Evolutionary conservation across 2,113 vertebrate genomes (phyloP), one percentile per base, ranked within the genome.

Genomic region (Deroptyus accipitrinus): DNA sequence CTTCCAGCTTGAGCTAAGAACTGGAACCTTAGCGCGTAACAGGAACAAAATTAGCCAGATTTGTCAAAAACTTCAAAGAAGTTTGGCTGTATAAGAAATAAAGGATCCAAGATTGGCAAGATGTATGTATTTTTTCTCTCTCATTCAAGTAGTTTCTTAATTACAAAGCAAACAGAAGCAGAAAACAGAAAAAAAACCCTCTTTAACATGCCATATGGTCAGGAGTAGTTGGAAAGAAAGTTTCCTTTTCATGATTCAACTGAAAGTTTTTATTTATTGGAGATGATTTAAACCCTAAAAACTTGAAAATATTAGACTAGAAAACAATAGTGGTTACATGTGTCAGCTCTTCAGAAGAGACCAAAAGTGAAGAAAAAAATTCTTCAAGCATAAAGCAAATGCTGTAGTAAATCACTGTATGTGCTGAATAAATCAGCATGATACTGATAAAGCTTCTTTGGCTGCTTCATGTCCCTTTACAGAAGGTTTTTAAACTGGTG

Each of bases 391-490:
- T 13, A 91, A 96, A 69, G 17, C 88, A 92, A 96, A 82, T 19
- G 68, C 55, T 33, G 48, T 30, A 87, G 46, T 96, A 96, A 97
- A 96, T 91, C 82, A 93, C 28, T 86, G 72, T 35, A 9, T 57
- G 85, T 49, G 83, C 87, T 83, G 92, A 95, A 96, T 83, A 96
- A 95, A 94, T 96, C 85, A 97, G 42, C 4, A 4, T 64, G 94
- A 94, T 90, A 73, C 89, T 84, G 95, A 97, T 94, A 97, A 95
- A 96, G 81, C 31, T 85, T 14, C 83, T 81, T 85, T 92, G 90
- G 85, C 96, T 86, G 85, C 88, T 90, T 44, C 1, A 6, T 87
- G 79, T 16, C 57, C 68, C 70, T 95, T 86, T 70, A 44, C 94
- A 86, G 44, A 68, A 91, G 82, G 82, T 94, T 95, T 96, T 96